Conservation (phyloP, 2,113 vertebrate species). For the Fukomys damarensis region DNA sequence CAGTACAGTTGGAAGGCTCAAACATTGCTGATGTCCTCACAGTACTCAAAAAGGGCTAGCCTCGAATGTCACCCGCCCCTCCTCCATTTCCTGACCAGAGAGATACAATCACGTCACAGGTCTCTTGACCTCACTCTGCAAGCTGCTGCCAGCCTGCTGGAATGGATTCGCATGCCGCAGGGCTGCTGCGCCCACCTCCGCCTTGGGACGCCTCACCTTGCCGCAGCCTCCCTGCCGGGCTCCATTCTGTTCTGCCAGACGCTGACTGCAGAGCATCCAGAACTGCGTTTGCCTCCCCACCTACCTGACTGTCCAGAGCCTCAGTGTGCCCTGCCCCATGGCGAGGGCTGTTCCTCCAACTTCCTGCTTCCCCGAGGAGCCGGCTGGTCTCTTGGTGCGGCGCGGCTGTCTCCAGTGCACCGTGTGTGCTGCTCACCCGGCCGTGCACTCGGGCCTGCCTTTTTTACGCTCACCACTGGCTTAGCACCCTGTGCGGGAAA, state of each 20-base stretch:
- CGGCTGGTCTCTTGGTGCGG: constrained; percentile 57
- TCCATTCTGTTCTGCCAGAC: constrained; percentile 53
- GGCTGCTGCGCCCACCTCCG: constrained; percentile 45
- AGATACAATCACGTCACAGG: constrained; percentile 74
- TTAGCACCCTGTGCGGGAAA: constrained; percentile 83
- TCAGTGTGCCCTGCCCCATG: constrained; percentile 56
- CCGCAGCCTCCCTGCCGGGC: constrained; percentile 80
- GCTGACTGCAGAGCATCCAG: not conserved
- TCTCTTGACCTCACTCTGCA: constrained; percentile 82
- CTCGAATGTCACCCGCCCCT: constrained; percentile 80
- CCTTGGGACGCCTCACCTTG: constrained; percentile 74
- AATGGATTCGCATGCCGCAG: constrained; percentile 71
- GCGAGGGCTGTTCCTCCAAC: not conserved
- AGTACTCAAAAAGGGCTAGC: constrained; percentile 86
- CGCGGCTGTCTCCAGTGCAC: constrained; percentile 84
- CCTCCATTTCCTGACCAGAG: constrained; percentile 69
- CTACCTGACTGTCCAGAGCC: constrained; percentile 78
- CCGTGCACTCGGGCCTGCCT: constrained; percentile 72
- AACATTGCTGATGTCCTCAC: constrained; percentile 73
- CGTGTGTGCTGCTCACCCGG: constrained; percentile 81
- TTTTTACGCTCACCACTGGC: constrained; percentile 85
- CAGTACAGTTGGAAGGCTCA: constrained; percentile 44
- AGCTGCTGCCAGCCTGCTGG: constrained; percentile 64
- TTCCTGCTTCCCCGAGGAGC: constrained; percentile 52
- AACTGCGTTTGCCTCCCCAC: constrained; percentile 66